Base-by-base conservation (phyloP, 2,797 vertebrate genomes). In the Ibycter americanus region DNA sequence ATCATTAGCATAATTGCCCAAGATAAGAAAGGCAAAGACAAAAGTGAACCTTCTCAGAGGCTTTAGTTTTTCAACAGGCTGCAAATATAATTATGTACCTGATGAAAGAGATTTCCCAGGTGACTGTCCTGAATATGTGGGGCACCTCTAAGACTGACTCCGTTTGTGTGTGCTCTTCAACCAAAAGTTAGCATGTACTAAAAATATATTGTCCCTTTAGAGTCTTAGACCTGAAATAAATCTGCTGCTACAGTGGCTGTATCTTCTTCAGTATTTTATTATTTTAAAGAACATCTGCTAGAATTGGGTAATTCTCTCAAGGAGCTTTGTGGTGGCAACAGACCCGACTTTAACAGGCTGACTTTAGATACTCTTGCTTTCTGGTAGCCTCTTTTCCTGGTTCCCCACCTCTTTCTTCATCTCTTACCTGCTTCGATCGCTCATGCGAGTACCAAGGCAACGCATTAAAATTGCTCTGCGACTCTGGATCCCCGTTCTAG, bases 401-500 rank as follows among this genome's bases (percentile, higher is more conserved):
- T 91, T 87, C 72, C 95, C 97, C 96, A 94, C 74, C 94, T 96
- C 56, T 94, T 82, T 94, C 97, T 96, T 18, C 90, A 91, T 80
- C 97, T 96, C 97, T 97, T 97, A 94, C 95, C 95, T 97, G 95
- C 96, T 97, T 90, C 92, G 90, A 87, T 97, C 91, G 90, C 98
- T 98, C 95, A 99, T 99, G 99, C 98, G 96, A 98, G 98, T 98
- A 85, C 99, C 99, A 86, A 98, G 99, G 97, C 98, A 99, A 98
- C 99, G 98, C 97, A 99, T 99, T 98, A 99, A 99, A 98, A 99
- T 99, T 96, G 99, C 99, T 88, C 97, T 99, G 98, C 98, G 98
- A 63, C 99, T 99, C 97, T 99, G 99, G 99, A 99, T 99, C 93
- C 99, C 99, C 1, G 98, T 99, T 95, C 98, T 99, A 97, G 98